Base-by-base conservation (phyloP, 2,113 vertebrate species). In the Turnix velox region DNA sequence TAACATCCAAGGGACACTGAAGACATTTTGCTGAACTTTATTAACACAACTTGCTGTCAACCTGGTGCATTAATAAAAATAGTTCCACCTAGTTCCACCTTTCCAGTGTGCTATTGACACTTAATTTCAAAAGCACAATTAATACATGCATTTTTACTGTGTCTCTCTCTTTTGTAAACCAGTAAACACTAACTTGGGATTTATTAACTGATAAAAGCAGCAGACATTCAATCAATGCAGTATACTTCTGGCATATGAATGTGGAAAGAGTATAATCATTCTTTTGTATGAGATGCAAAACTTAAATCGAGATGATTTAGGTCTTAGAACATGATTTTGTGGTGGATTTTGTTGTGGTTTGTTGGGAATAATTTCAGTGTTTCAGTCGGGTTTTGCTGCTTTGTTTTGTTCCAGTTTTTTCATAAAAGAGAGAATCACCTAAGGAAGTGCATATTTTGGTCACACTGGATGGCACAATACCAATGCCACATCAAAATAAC, bases 171-270 rank as follows among this genome's bases (percentile, higher is more conserved):
- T 95, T 87, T 12, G 24, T 78, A 85, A 92, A 45, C 35, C 46
- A 69, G 68, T 91, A 95, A 95, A 87, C 51, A 80, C 62, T 95
- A 87, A 84, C 67, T 62, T 90, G 73, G 95, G 88, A 96, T 96
- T 91, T 95, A 95, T 94, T 96, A 94, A 95, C 68, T 71, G 46
- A 67, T 93, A 73, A 96, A 94, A 91, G 88, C 78, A 86, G 73
- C 82, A 72, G 87, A 85, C 28, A 0, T 95, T 86, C 89, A 78
- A 84, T 96, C 95, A 96, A 95, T 94, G 86, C 27, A 42, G 39
- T 92, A 39, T 63, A 87, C 42, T 87, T 79, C 62, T 81, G 87
- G 91, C 75, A 93, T 52, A 69, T 52, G 91, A 92, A 93, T 76
- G 39, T 81, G 61, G 71, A 58, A 86, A 61, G 57, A 87, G 33